phyloP scores from a whole-genome alignment of 2,888 invertebrate species.

The Cephonodes hylas region DNA sequence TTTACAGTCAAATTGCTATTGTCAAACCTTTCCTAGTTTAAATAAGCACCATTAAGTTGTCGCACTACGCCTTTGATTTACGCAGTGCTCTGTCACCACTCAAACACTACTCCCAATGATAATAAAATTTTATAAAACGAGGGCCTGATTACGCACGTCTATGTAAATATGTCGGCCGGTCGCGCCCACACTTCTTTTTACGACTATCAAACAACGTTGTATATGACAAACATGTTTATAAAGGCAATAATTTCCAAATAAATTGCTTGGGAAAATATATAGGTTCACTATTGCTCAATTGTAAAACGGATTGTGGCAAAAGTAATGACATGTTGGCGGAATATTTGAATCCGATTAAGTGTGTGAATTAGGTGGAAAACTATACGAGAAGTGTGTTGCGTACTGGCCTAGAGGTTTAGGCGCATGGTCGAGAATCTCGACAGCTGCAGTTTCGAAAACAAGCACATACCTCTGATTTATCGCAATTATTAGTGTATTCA shows the following conservation, averaged over 20 bases:
- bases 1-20: too few relatives aligned
- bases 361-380: too few relatives aligned
- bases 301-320: not conserved
- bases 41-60: not conserved
- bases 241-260: constrained; percentile 1
- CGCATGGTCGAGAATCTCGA: too few relatives aligned
- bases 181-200: constrained; percentile 5
- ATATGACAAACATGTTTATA: constrained; percentile 11
- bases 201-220: not conserved
- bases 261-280: constrained; percentile 3
- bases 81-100: not conserved
- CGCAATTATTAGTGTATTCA: too few relatives aligned
- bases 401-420: too few relatives aligned
- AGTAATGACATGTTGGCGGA: too few relatives aligned
- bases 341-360: too few relatives aligned
- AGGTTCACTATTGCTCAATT: not conserved
- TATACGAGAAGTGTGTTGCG: too few relatives aligned
- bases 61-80: not conserved
- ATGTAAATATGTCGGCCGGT: constrained; percentile 2
- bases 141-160: constrained; percentile 11
- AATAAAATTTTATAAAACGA: constrained; percentile 16
- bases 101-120: constrained; percentile 4
- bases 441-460: too few relatives aligned
- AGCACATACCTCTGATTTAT: too few relatives aligned
- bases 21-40: not conserved